Percentiles rank a stretch among this genome's conserved stretches.
These are phyloP conservation scores for Gymnopithys bicolor DNA, from an alignment of 2,797 vertebrate species.

Conservation along the genomic window DNA sequence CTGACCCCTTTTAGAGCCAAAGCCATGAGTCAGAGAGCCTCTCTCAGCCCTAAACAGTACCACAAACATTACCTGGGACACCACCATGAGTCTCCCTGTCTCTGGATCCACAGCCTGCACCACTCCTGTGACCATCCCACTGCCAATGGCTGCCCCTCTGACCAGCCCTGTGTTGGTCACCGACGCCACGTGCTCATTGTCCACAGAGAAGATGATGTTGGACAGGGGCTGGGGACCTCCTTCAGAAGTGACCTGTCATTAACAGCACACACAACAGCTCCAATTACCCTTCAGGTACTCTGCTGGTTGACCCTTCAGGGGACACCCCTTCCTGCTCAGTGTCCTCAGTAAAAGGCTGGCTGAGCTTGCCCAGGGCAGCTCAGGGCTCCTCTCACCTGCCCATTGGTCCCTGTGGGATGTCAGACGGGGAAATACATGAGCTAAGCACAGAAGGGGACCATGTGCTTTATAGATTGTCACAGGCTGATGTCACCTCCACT, in stretches of 20 bases:
- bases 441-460: neutral
- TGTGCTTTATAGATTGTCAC: accelerated
- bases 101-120: conserved; percentile 91
- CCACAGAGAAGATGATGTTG: conserved; percentile 90
- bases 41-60: neutral
- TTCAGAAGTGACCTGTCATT: conserved; percentile 90
- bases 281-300: neutral
- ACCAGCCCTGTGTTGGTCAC: conserved; percentile 85
- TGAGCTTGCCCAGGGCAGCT: neutral
- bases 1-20: neutral
- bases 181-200: conserved; percentile 78
- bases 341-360: neutral
- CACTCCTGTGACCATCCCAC: conserved; percentile 86
- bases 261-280: neutral
- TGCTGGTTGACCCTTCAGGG: neutral
- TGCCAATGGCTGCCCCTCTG: conserved; percentile 82
- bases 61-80: conserved; percentile 84
- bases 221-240: conserved; percentile 96
- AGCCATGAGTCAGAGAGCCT: neutral
- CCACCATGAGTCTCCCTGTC: conserved; percentile 87
- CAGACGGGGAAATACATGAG: neutral
- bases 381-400: neutral
- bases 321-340: neutral
- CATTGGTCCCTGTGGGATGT: too few species aligned
- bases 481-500: neutral